Evolutionary conservation across 2,888 invertebrate genomes (phyloP), one percentile per base, ranked within the genome.

Genomic region (Lymantria monacha): DNA sequence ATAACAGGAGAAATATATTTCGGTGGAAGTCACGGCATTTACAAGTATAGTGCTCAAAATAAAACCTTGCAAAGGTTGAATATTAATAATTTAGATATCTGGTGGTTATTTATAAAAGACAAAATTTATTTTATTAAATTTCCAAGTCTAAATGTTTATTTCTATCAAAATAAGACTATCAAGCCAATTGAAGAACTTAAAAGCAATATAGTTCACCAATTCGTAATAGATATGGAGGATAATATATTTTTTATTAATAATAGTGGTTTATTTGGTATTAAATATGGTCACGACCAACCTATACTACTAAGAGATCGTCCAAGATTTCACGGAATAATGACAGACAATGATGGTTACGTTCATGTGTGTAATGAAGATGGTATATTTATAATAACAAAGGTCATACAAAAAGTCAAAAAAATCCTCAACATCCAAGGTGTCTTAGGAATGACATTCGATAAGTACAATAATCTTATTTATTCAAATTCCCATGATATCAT

Each of bases 11-110:
- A 82, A 15, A 75, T 88, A 22, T 87, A 81, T 59, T 87, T 89
- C 48, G 89, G 88, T 1, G 89, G 89, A 0, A 86, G 81, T 49
- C 70, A 84, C 43, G 89, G 89, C 0, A 83, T 89, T 45, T 88
- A 88, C 63, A 85, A 64, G 62, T 88, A 85, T 63, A 72, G 70
- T 40, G 58, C 81, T 0, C 11, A 5, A 0, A 37, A 51, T 0
- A 85, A 76, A 50, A 67, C 51, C 7, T 61, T 88, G 13, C 74
- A 73, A 33, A 70, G 79, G 12, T 60, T 88, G 0, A 76, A 77
- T 3, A 57, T 81, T 1, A 67, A 60, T 0, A 76, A 85, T 56
- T 62, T 89, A 14, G 89, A 89, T 44, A 71, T 89, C 9, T 89
- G 89, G 88, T 88, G 88, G 88, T 33, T 89, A 3, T 74, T 72